Evolutionary conservation across 2,113 vertebrate genomes (phyloP).

Genomic region (Raja brachyura): DNA sequence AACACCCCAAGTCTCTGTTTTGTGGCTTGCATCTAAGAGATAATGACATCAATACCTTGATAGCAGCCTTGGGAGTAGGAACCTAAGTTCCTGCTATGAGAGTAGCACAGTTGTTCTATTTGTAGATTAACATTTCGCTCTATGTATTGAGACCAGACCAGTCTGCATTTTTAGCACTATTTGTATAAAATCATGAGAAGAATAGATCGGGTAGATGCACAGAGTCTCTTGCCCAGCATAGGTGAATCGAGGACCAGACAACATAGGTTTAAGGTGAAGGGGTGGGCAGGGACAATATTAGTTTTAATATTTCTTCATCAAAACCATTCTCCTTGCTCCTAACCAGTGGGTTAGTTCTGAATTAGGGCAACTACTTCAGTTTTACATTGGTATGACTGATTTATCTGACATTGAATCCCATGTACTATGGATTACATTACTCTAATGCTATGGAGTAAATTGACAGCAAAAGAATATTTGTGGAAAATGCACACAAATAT

Average conservation of each 20-base stretch:
- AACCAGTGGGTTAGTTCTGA: neutral
- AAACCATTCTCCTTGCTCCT: neutral
- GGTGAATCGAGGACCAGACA: no score
- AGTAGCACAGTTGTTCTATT: neutral
- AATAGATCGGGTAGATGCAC: no score
- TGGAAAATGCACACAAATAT: no score
- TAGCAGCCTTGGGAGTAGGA: neutral
- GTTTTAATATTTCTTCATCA: neutral
- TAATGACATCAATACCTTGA: neutral
- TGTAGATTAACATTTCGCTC: no score
- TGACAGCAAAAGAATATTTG: no score
- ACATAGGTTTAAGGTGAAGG: no score
- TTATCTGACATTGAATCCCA: neutral
- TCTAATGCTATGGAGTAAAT: no score
- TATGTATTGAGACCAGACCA: neutral
- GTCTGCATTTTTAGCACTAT: neutral
- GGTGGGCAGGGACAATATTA: neutral
- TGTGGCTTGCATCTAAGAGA: no score
- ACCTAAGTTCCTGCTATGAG: neutral
- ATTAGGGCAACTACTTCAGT: neutral
- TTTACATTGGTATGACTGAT: neutral
- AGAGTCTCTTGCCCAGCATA: no score
- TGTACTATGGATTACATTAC: neutral
- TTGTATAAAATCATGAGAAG: no score
- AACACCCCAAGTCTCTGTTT: no score